Percentiles rank a stretch among this genome's conserved stretches.
These are phyloP conservation scores for Mesoclemmys tuberculata DNA, from an alignment of 2,113 vertebrate genomes.

Conservation along the genomic window DNA sequence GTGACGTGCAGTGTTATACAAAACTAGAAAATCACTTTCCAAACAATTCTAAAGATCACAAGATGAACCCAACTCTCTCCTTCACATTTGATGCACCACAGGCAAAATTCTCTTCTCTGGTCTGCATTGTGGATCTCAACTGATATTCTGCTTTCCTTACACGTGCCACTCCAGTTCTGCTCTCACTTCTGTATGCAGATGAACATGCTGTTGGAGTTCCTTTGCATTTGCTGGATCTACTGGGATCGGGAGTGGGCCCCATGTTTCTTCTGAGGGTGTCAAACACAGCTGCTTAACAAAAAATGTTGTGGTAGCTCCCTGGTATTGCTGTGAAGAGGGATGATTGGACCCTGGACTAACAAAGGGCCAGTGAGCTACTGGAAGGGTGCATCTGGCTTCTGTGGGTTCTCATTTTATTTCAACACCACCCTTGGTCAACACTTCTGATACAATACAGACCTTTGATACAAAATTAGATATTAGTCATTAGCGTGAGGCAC, in stretches of 20 bases:
- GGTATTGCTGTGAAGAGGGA: neutral
- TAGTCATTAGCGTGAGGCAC: neutral
- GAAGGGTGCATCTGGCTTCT: neutral
- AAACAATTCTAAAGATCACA: neutral
- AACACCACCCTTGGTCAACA: neutral
- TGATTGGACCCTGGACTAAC: rapidly evolving
- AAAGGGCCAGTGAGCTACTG: neutral
- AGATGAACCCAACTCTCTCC: constrained; percentile 15
- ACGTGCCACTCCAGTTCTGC: neutral
- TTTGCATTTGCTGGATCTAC: neutral
- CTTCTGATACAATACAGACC: neutral
- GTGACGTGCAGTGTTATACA: neutral
- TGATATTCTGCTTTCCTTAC: neutral
- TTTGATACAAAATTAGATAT: neutral
- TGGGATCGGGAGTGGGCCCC: neutral
- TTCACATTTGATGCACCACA: neutral
- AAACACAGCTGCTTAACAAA: rapidly evolving
- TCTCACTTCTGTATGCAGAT: neutral
- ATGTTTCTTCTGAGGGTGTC: neutral
- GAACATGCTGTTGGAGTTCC: neutral
- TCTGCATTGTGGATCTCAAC: constrained; percentile 30
- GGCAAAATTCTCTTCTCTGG: constrained; percentile 45
- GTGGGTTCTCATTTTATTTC: neutral
- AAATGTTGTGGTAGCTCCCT: rapidly evolving
- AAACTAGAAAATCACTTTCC: constrained; percentile 3